These are phyloP conservation scores for Oxystoma pomonae DNA, from an alignment of 2,888 invertebrate genomes.

Conservation along the genomic window DNA sequence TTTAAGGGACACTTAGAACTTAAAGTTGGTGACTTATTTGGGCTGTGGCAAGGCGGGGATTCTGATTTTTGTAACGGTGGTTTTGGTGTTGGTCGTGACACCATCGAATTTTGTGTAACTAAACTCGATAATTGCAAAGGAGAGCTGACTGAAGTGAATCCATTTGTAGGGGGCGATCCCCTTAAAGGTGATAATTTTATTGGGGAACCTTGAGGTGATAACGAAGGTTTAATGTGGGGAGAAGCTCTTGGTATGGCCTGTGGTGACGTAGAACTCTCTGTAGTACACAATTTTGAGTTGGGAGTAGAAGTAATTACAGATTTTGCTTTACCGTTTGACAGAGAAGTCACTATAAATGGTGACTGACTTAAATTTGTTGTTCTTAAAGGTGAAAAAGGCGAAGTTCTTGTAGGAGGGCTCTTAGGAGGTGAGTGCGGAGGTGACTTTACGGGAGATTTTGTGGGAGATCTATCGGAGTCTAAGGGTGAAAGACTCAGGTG, in stretches of 20 bases:
- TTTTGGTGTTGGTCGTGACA: not conserved
- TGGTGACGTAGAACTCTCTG: slow-evolving; percentile 20
- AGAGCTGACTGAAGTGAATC: slow-evolving; percentile 39
- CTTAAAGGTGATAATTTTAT: too few species aligned
- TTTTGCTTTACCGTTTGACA: slow-evolving; percentile 1
- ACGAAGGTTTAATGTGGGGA: slow-evolving; percentile 32
- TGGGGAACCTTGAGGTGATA: not conserved
- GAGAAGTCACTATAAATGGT: slow-evolving; percentile 26
- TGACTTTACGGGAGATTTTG: slow-evolving; percentile 38
- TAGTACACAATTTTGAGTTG: not conserved
- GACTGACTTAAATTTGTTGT: slow-evolving; percentile 36
- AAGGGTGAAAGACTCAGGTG: slow-evolving; percentile 36
- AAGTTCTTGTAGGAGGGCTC: slow-evolving; percentile 35
- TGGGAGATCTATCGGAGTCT: slow-evolving; percentile 30
- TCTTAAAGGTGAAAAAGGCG: slow-evolving; percentile 40
- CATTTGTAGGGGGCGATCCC: slow-evolving; percentile 32
- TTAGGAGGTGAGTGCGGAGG: slow-evolving; percentile 40
- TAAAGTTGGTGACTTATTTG: not conserved
- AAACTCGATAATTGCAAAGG: slow-evolving; percentile 36
- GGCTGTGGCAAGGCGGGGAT: not conserved
- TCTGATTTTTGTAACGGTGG: too few species aligned
- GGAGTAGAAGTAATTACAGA: not conserved
- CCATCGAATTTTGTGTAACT: not conserved
- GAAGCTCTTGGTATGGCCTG: slow-evolving; percentile 42
- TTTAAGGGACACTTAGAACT: slow-evolving; percentile 13